Conservation (phyloP, 2,888 invertebrate species). For the Troglohyphantes excavatus region DNA sequence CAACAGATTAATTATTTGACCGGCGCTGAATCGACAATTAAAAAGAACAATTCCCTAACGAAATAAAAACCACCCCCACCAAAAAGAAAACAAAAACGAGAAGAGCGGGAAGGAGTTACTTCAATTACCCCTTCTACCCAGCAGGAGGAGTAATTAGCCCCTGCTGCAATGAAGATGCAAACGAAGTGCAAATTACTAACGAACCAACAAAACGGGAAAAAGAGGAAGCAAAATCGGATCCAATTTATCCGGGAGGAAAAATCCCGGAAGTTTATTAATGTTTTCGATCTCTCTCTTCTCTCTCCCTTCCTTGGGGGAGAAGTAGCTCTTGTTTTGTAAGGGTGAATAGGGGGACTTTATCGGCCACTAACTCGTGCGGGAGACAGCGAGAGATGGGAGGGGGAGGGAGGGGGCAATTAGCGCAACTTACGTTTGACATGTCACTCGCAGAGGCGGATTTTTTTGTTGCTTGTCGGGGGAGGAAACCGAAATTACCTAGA, state of each 20-base stretch:
- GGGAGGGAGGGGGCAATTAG: slow-evolving; percentile 67
- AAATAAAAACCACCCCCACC: neutral
- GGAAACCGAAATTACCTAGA: neutral
- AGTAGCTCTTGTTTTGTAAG: too few species aligned
- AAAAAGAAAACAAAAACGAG: neutral
- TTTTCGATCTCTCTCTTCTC: slow-evolving; percentile 69
- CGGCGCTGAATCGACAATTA: neutral
- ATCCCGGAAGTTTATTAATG: slow-evolving; percentile 78
- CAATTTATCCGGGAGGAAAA: slow-evolving; percentile 69
- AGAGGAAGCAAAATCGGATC: slow-evolving; percentile 68
- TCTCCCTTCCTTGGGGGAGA: slow-evolving; percentile 63
- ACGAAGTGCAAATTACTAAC: slow-evolving; percentile 77
- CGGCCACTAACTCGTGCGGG: too few species aligned
- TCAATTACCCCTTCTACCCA: neutral
- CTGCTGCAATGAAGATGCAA: too few species aligned
- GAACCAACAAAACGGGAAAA: slow-evolving; percentile 73
- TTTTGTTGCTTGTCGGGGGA: slow-evolving; percentile 7
- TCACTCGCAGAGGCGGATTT: slow-evolving; percentile 64
- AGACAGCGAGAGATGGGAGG: slow-evolving; percentile 17
- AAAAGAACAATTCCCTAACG: neutral
- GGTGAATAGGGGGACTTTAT: too few species aligned
- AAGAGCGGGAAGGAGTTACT: neutral
- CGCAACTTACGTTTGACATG: slow-evolving; percentile 68
- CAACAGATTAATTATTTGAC: neutral
- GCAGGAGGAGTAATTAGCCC: slow-evolving; percentile 13